These are phyloP conservation scores for Phenganax stokvisi DNA, from an alignment of 92 coral and sea anemone genomes.

Conservation along the genomic window DNA sequence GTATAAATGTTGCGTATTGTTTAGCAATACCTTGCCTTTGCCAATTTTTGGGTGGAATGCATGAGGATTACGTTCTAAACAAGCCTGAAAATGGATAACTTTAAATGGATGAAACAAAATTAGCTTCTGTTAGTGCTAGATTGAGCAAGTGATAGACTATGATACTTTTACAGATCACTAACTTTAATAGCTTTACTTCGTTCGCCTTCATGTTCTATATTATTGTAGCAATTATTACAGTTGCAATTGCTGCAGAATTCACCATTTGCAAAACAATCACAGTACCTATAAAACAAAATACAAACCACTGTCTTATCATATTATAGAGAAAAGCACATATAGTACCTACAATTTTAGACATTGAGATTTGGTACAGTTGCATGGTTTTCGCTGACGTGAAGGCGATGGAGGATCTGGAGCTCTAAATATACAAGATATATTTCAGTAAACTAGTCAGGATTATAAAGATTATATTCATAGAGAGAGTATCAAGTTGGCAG, in stretches of 20 bases:
- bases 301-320: neutral
- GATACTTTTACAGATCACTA: neutral
- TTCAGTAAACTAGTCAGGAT: neutral
- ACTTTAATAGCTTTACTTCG: conserved; percentile 99
- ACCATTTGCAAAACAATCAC: conserved; percentile 99
- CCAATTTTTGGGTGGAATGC: conserved; percentile 99
- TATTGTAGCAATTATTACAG: conserved; percentile 85
- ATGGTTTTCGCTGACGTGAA: conserved; percentile 88
- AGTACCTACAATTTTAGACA: conserved; percentile 90
- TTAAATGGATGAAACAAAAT: neutral
- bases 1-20: neutral
- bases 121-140: neutral
- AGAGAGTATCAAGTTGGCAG: neutral
- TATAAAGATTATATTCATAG: neutral
- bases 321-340: neutral
- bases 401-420: conserved; percentile 82
- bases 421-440: neutral
- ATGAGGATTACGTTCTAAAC: conserved; percentile 95
- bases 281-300: conserved; percentile 55
- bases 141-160: neutral
- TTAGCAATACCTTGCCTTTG: conserved; percentile 74
- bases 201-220: conserved; percentile 94
- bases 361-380: conserved; percentile 98
- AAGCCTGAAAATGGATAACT: conserved; percentile 56
- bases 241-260: conserved; percentile 98